Evolutionary conservation across 2,888 invertebrate genomes (phyloP).

Genomic region (Andricus curvator): DNA sequence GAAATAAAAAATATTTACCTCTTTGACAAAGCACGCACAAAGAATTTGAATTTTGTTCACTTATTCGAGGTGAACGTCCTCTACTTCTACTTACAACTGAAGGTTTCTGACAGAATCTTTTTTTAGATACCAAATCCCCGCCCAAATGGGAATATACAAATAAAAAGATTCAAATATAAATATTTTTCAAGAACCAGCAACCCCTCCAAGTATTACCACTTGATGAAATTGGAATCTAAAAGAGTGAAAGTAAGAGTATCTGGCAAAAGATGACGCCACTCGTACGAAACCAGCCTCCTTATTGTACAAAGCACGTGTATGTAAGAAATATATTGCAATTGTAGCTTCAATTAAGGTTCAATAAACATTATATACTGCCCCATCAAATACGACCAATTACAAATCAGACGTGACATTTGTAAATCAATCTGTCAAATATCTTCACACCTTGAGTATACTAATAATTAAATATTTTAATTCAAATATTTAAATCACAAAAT

Average conservation of each 20-base stretch:
- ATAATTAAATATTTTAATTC: too few relatives aligned
- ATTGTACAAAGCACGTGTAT: neutral
- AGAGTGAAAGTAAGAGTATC: neutral
- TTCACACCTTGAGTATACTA: neutral
- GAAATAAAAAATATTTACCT: too few relatives aligned
- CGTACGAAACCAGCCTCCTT: neutral
- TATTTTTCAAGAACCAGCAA: neutral
- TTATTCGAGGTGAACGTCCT: neutral
- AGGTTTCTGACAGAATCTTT: neutral
- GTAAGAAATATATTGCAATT: neutral
- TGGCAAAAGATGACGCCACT: constrained; percentile 9
- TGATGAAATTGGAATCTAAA: neutral
- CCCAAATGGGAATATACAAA: neutral
- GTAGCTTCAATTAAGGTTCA: neutral
- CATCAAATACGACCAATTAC: neutral
- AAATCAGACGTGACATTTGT: neutral
- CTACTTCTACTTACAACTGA: neutral
- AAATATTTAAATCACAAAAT: too few relatives aligned
- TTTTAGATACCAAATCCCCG: neutral
- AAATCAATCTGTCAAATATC: neutral
- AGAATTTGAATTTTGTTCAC: neutral
- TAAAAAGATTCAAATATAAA: constrained; percentile 15
- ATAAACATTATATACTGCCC: neutral
- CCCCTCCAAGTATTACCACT: neutral
- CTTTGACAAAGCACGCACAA: neutral